These are phyloP conservation scores for Spialia ferax DNA, from an alignment of 2,888 invertebrate species.

Conservation along the genomic window DNA sequence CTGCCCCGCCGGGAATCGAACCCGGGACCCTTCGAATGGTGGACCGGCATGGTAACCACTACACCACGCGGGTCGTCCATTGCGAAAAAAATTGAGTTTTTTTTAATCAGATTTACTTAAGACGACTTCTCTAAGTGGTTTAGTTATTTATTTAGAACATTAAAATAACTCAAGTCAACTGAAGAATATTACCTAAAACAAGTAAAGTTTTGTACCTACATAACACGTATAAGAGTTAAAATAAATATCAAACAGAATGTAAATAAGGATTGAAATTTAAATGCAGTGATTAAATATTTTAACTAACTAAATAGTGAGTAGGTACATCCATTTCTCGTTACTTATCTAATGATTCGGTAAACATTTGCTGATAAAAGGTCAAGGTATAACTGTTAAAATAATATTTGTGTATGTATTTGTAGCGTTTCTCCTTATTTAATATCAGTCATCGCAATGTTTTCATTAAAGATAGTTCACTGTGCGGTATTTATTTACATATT, in stretches of 20 bases:
- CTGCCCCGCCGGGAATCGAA: no score
- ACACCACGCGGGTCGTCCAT: no score
- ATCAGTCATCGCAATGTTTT: conserved; percentile 57
- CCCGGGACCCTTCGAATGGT: no score
- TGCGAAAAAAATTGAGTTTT: no score
- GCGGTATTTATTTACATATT: conserved; percentile 45
- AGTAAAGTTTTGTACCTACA: background rate
- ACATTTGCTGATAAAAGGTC: conserved; percentile 51
- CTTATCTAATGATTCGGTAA: conserved; percentile 19
- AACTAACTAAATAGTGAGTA: background rate
- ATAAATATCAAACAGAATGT: background rate
- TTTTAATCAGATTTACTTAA: no score
- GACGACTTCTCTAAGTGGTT: no score
- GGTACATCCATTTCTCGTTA: background rate
- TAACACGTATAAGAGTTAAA: no score
- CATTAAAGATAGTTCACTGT: conserved; percentile 47
- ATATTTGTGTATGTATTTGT: conserved; percentile 34
- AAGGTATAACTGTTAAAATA: conserved; percentile 53
- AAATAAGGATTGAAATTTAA: background rate
- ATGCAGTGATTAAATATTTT: background rate
- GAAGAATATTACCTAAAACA: no score
- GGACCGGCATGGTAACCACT: no score
- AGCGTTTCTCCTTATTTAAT: conserved; percentile 36
- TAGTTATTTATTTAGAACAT: no score
- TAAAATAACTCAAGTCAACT: no score